Base-by-base conservation (phyloP, 2,797 vertebrate species). In the Decapterus maruadsi region DNA sequence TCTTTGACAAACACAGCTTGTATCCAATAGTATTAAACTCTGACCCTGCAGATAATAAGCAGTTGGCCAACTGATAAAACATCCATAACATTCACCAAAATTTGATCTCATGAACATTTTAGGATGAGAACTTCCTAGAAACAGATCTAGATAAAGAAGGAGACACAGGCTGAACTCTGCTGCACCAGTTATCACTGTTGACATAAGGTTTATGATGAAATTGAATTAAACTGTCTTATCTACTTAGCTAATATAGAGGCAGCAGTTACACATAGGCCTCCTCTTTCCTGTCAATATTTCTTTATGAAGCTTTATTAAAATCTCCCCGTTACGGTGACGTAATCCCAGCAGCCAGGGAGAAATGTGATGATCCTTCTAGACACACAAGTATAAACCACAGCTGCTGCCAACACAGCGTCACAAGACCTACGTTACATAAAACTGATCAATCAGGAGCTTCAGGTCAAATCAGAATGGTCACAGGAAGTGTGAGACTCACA, bases 361-460 rank as follows among this genome's bases (percentile, higher is more conserved):
- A 75, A 71, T 29, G 17, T n/a, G 55, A 10, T 38, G 40, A 68
- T 34, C 12, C 34, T 34, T 20, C 19, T 56, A 55, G 19, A 26
- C 14, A 46, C 19, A 40, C 29, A 19, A 12, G 64, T 50, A 19
- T 46, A 26, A 8, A 43, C 42, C 4, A 43, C 56, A 57, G 72
- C n/a, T 46, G n/a, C 45, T 12, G 36, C 48, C 19, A 42, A 31
- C 13, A 4, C 26, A 61, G n/a, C 16, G 43, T 85, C 85, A 84
- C 68, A 77, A 82, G 78, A 82, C 67, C 43, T 31, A n/a, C 0
- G 9, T 69, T 66, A 13, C 17, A 50, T 62, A 57, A 64, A 60
- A 68, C 1, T 42, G 43, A 65, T 42, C 31, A 20, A 60, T 75
- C 20, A 22, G 20, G 42, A 20, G 48, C 20, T 63, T 20, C 29